Conservation (phyloP, 2,797 vertebrate species). For the Acestrorhynchus altus region DNA sequence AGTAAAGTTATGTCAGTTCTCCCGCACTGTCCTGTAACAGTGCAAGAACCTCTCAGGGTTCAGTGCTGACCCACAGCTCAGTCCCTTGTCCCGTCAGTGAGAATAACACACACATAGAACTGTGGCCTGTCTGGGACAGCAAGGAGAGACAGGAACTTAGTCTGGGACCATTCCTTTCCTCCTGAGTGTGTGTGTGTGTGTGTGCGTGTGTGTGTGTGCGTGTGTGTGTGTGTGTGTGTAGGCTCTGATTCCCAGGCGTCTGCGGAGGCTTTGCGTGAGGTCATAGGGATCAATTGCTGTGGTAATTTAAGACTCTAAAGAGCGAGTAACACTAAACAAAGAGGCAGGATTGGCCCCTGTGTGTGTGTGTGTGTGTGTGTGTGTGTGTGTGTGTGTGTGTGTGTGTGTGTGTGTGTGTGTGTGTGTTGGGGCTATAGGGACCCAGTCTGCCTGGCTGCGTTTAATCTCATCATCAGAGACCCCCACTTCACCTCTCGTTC, state of each 20-base stretch:
- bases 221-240: constrained; percentile 73
- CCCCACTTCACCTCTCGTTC: constrained; percentile 74
- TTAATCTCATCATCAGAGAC: constrained; percentile 92
- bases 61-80: no score
- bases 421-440: constrained; percentile 76
- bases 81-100: constrained; percentile 62
- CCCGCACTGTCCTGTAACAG: no score
- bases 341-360: constrained; percentile 79
- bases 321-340: constrained; percentile 93
- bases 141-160: constrained; percentile 11
- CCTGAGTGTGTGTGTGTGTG: not conserved
- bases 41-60: no score
- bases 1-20: no score
- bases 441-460: constrained; percentile 97
- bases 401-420: constrained; percentile 57
- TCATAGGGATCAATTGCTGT: constrained; percentile 96
- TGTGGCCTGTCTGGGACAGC: not conserved
- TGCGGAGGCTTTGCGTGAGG: constrained; percentile 89
- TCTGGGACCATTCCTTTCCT: constrained; percentile 18
- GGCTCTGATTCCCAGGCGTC: constrained; percentile 91
- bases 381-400: constrained; percentile 60
- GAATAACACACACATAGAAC: constrained; percentile 62
- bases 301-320: constrained; percentile 92
- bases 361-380: constrained; percentile 56
- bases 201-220: constrained; percentile 12